phyloP scores from a whole-genome alignment of 2,888 invertebrate species.

The Ditylenchus weischeri region DNA sequence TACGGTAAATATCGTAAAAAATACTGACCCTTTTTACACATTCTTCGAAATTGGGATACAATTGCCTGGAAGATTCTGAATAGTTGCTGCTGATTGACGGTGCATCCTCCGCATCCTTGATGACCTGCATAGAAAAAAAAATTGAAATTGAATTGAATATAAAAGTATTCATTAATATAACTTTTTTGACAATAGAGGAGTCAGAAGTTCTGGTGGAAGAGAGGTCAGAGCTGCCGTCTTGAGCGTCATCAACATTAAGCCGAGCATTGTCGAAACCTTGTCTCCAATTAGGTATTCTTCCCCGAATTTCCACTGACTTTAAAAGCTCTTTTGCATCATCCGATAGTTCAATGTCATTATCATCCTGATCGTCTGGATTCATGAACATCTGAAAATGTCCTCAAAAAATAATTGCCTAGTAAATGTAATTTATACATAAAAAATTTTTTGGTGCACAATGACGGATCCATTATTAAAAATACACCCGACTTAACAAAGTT shows the following conservation, averaged over 20 bases:
- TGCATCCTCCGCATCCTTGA: conserved; percentile 14
- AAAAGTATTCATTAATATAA: neutral
- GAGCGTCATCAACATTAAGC: neutral
- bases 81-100: conserved; percentile 18
- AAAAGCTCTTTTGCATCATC: conserved; percentile 31
- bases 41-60: conserved; percentile 26
- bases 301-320: conserved; percentile 11
- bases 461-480: no score
- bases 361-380: conserved; percentile 18
- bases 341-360: conserved; percentile 23
- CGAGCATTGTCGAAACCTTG: neutral
- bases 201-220: conserved; percentile 7
- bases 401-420: no score
- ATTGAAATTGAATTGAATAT: no score
- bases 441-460: no score
- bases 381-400: conserved; percentile 18
- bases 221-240: neutral
- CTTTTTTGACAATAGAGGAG: conserved; percentile 18
- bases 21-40: conserved; percentile 16
- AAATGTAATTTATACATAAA: no score
- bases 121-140: neutral
- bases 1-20: neutral
- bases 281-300: neutral
- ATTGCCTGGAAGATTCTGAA: neutral
- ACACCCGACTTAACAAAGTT: no score